phyloP scores from a whole-genome alignment of 2,888 invertebrate genomes.

The Drosophila longiperda region DNA sequence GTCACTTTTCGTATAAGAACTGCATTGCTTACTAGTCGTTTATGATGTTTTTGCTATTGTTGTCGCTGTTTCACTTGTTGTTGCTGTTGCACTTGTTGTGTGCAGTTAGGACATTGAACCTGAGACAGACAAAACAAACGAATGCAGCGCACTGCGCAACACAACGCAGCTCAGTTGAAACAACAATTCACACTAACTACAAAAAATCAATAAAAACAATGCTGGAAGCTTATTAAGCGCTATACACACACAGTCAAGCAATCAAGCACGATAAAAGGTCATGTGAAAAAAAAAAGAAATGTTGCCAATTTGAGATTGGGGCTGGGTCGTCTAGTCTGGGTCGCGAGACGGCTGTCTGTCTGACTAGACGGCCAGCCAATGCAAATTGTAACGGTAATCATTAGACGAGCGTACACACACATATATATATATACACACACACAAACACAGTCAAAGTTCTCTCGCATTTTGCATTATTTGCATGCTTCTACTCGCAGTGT shows the following conservation, averaged over 20 bases:
- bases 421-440: constrained; percentile 21
- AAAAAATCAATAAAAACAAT: constrained; percentile 57
- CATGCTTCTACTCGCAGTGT: constrained; percentile 57
- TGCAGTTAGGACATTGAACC: constrained; percentile 67
- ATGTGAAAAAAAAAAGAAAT: constrained; percentile 51
- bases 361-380: constrained; percentile 70
- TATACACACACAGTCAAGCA: constrained; percentile 15
- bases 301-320: constrained; percentile 66
- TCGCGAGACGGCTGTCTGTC: constrained; percentile 68
- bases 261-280: constrained; percentile 62
- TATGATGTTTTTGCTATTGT: constrained; percentile 60
- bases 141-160: constrained; percentile 26
- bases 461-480: constrained; percentile 56
- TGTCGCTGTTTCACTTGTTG: constrained; percentile 25
- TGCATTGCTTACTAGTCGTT: constrained; percentile 23
- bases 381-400: constrained; percentile 79
- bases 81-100: constrained; percentile 65
- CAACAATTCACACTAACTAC: constrained; percentile 39
- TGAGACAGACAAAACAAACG: constrained; percentile 29
- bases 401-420: constrained; percentile 56
- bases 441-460: constrained; percentile 29
- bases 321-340: constrained; percentile 75
- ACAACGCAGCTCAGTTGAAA: constrained; percentile 26
- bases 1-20: not conserved
- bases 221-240: constrained; percentile 36